phyloP scores from a whole-genome alignment of 2,888 invertebrate species.

The Sesia bembeciformis region DNA sequence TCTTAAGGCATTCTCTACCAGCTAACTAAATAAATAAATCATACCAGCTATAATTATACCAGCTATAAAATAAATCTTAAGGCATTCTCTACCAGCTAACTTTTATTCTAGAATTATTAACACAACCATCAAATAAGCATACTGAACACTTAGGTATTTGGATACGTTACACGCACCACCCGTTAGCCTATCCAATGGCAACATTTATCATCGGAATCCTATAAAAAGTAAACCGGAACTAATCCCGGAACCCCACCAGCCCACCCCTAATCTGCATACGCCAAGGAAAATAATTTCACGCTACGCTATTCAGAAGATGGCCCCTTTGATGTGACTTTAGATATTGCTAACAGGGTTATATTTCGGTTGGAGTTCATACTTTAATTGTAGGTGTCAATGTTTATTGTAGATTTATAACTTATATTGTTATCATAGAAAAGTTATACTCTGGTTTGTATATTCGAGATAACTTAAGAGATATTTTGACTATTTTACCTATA shows the following conservation, averaged over 20 bases:
- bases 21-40: no score
- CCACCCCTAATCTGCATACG: slow-evolving; percentile 68
- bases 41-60: no score
- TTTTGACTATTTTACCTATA: no score
- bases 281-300: slow-evolving; percentile 72
- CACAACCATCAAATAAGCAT: slow-evolving; percentile 13
- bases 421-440: no score
- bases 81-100: no score
- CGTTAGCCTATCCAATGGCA: slow-evolving; percentile 51
- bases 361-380: no score
- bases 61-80: no score
- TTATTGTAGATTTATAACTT: not conserved
- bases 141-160: slow-evolving; percentile 42
- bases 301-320: slow-evolving; percentile 45
- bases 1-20: no score
- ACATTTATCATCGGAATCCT: slow-evolving; percentile 72
- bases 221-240: slow-evolving; percentile 71
- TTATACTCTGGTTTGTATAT: no score
- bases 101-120: not conserved
- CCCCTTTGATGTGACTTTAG: slow-evolving; percentile 37
- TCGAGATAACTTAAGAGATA: no score
- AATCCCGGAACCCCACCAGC: slow-evolving; percentile 45
- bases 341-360: slow-evolving; percentile 8
- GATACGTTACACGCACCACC: slow-evolving; percentile 66
- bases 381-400: not conserved